Percentiles rank a stretch among this genome's conserved stretches.
These are phyloP conservation scores for Tachina fera DNA, from an alignment of 2,888 invertebrate species.

Conservation along the genomic window DNA sequence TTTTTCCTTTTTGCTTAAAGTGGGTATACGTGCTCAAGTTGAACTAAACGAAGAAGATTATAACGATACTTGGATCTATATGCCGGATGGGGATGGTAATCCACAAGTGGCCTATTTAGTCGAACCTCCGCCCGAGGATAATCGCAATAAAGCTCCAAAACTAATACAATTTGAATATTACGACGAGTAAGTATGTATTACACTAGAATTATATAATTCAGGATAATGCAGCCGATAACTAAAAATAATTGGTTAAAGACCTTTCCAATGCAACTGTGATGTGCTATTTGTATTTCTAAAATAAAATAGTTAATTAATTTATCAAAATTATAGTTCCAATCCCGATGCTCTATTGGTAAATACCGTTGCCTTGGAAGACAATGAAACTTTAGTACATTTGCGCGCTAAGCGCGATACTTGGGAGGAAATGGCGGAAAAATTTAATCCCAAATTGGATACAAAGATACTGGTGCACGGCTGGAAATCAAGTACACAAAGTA, in stretches of 20 bases:
- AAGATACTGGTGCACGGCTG: constrained; percentile 82
- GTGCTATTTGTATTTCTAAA: not conserved
- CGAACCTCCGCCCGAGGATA: constrained; percentile 78
- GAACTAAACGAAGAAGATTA: constrained; percentile 81
- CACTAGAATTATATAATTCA: not conserved
- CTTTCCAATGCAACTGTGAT: not conserved
- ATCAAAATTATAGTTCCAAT: constrained; percentile 72
- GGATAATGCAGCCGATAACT: not conserved
- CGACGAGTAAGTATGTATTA: constrained; percentile 74
- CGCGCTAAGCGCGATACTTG: constrained; percentile 80
- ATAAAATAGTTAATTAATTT: constrained; percentile 3
- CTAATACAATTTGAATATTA: constrained; percentile 80
- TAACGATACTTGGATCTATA: constrained; percentile 82
- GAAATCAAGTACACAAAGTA: constrained; percentile 82
- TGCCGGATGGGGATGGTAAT: constrained; percentile 82
- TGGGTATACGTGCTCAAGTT: constrained; percentile 79
- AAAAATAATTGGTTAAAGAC: not conserved
- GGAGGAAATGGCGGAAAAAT: constrained; percentile 80
- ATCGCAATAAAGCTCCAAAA: constrained; percentile 76
- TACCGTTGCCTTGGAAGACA: constrained; percentile 76
- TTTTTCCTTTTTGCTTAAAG: constrained; percentile 67
- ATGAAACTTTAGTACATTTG: constrained; percentile 60
- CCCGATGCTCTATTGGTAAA: constrained; percentile 73
- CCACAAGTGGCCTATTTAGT: constrained; percentile 81
- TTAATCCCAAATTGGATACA: constrained; percentile 80